phyloP scores from a whole-genome alignment of 2,113 vertebrate genomes.

The Numenius arquata region DNA sequence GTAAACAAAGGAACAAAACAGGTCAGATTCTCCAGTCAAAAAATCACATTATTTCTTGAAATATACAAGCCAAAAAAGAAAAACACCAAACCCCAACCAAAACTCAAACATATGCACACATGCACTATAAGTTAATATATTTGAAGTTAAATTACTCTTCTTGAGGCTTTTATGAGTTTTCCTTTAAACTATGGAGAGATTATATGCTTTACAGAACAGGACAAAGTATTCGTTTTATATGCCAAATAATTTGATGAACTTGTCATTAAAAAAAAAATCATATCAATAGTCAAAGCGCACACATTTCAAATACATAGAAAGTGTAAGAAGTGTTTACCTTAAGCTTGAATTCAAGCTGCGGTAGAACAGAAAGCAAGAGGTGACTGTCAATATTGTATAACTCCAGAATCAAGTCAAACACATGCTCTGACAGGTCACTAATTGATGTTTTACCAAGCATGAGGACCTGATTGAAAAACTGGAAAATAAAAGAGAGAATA shows the following conservation, averaged over 20 bases:
- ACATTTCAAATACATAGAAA: not conserved
- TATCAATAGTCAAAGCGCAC: not conserved
- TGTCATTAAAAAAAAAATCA: not conserved
- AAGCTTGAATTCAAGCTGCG: slow-evolving; percentile 97
- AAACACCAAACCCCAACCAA: not conserved
- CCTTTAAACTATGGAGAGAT: not conserved
- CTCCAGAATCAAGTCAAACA: slow-evolving; percentile 97
- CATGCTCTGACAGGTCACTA: slow-evolving; percentile 96
- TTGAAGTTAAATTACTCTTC: not conserved
- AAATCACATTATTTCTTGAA: not conserved
- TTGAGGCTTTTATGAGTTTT: not conserved
- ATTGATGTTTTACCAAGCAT: slow-evolving; percentile 99
- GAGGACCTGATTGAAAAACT: slow-evolving; percentile 99
- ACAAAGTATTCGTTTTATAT: not conserved
- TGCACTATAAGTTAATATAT: not conserved
- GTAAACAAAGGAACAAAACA: not conserved
- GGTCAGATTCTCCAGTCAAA: not conserved
- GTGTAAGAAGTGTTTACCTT: slow-evolving; percentile 79
- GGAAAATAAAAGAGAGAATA: slow-evolving; percentile 18
- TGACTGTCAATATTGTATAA: slow-evolving; percentile 99
- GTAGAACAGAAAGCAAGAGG: slow-evolving; percentile 96
- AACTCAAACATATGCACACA: not conserved
- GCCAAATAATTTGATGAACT: not conserved
- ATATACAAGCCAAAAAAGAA: not conserved
- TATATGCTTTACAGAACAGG: not conserved